phyloP scores from a whole-genome alignment of 2,888 invertebrate species.

The Polylopha cassiicola region DNA sequence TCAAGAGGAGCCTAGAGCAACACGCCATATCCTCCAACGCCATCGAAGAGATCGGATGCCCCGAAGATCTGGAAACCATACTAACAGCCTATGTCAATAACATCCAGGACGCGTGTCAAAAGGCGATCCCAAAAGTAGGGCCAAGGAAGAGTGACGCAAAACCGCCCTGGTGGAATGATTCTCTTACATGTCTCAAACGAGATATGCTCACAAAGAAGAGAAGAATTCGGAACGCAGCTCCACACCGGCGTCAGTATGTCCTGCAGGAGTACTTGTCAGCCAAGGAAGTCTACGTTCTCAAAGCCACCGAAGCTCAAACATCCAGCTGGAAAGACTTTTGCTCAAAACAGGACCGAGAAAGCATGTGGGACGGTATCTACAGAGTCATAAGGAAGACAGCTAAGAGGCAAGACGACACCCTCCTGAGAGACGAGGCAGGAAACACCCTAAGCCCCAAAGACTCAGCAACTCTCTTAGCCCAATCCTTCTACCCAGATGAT shows the following conservation, averaged over 20 bases:
- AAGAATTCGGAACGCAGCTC: background rate
- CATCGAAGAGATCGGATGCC: no score
- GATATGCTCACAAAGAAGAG: background rate
- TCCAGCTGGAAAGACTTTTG: constrained; percentile 15
- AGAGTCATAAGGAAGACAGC: constrained; percentile 1
- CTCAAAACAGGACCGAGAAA: constrained; percentile 4
- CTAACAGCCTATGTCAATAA: no score
- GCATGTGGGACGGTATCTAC: constrained; percentile 10
- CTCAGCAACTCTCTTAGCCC: background rate
- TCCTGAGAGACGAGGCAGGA: background rate
- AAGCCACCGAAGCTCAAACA: constrained; percentile 4
- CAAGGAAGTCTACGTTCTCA: background rate
- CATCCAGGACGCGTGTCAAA: no score
- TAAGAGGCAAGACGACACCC: constrained; percentile 3
- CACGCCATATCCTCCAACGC: no score
- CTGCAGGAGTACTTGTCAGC: constrained; percentile 6
- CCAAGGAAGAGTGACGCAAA: no score
- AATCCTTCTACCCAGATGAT: constrained; percentile 3
- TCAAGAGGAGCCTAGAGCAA: no score
- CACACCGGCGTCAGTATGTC: background rate
- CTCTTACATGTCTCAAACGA: background rate
- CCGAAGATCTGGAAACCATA: no score
- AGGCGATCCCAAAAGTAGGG: no score
- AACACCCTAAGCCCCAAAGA: background rate
- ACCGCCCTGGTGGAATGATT: background rate